A percentile compares a stretch with the other conserved stretches of the same genome.
These are phyloP conservation scores for Ypsolopha scabrella DNA, from an alignment of 2,888 invertebrate genomes.

Conservation along the genomic window DNA sequence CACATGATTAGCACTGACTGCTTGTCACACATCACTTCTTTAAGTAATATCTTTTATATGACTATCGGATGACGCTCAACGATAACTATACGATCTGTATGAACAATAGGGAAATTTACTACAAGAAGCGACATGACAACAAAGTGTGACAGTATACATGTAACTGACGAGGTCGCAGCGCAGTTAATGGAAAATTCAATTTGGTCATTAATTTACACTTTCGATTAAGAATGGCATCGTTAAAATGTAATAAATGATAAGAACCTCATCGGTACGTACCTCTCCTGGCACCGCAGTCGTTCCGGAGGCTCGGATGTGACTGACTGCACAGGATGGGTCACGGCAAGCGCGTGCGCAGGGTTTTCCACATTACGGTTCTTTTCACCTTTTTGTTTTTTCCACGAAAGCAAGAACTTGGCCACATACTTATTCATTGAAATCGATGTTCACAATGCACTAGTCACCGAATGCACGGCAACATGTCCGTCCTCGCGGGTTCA, in stretches of 20 bases:
- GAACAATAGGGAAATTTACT: constrained; percentile 1
- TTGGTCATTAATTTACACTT: constrained; percentile 8
- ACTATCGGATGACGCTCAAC: not conserved
- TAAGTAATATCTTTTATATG: too few relatives aligned
- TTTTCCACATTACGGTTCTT: constrained; percentile 29
- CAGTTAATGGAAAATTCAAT: constrained; percentile 18
- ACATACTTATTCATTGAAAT: constrained; percentile 6
- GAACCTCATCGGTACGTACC: constrained; percentile 25
- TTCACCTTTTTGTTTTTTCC: constrained; percentile 24
- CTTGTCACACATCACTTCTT: too few relatives aligned
- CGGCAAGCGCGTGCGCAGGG: constrained; percentile 20
- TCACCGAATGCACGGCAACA: not conserved
- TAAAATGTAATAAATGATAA: constrained; percentile 33
- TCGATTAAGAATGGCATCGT: constrained; percentile 22
- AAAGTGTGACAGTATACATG: not conserved
- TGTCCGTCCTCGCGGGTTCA: constrained; percentile 1
- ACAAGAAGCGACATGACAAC: not conserved
- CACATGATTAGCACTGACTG: not conserved
- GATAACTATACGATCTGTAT: not conserved
- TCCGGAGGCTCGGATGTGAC: constrained; percentile 29
- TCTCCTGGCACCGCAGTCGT: constrained; percentile 13
- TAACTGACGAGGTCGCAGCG: constrained; percentile 4
- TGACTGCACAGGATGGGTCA: constrained; percentile 20
- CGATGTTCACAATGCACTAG: not conserved
- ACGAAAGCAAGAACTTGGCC: constrained; percentile 11